Percentiles rank a stretch among this genome's conserved stretches.
phyloP scores from a whole-genome alignment of 1,140 invertebrate species.

The Pararge aegeria region DNA sequence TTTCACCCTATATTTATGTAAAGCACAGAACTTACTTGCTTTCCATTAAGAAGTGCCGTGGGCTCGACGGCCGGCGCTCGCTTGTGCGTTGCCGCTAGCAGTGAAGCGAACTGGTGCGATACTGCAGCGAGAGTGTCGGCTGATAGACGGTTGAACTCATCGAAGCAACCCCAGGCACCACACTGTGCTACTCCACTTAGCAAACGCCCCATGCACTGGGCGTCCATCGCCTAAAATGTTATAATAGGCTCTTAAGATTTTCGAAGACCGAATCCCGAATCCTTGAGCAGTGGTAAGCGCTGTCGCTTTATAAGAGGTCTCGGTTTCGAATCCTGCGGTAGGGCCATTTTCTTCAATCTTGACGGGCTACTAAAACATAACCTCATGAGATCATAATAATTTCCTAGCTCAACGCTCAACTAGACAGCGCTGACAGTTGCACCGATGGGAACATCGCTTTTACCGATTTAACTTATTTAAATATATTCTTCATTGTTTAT shows the following conservation, averaged over 20 bases:
- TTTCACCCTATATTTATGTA: too few species aligned
- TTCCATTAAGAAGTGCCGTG: conserved; percentile 85
- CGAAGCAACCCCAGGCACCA: conserved; percentile 99
- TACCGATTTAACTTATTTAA: too few species aligned
- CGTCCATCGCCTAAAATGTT: conserved; percentile 90
- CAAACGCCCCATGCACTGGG: conserved; percentile 95
- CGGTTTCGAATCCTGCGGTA: too few species aligned
- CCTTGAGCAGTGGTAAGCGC: too few species aligned
- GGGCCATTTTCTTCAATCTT: too few species aligned
- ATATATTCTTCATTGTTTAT: too few species aligned
- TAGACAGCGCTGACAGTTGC: too few species aligned
- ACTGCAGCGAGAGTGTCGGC: conserved; percentile 95
- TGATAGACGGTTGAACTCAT: conserved; percentile 98
- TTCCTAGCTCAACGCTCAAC: too few species aligned
- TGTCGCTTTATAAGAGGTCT: too few species aligned
- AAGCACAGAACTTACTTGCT: conserved; percentile 68
- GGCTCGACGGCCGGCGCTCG: conserved; percentile 23
- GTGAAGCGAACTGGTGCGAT: conserved; percentile 88
- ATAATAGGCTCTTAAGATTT: neutral
- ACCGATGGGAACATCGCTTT: too few species aligned
- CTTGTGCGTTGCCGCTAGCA: conserved; percentile 81
- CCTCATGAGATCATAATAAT: too few species aligned
- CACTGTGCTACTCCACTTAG: conserved; percentile 95
- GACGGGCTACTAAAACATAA: too few species aligned
- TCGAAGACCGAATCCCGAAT: neutral